Evolutionary conservation across 2,888 invertebrate species (phyloP), one percentile per base, ranked within the genome.

Genomic region (Smittia sp.): DNA sequence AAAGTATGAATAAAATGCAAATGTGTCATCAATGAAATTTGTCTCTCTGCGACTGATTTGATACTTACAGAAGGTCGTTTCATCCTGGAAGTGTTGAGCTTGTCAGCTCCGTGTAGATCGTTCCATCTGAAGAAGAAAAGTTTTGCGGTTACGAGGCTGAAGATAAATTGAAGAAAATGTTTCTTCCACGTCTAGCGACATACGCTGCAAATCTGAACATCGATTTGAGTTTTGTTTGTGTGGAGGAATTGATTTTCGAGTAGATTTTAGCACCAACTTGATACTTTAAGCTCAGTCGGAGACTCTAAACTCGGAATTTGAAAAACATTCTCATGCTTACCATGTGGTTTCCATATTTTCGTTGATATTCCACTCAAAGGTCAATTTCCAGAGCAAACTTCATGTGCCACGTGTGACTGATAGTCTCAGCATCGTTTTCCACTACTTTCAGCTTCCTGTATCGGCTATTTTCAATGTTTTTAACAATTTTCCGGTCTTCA

Each of bases 181-280:
- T 27, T 46, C 73, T 46, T 73, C 22, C 65, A 32, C 73, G 41
- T 63, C 73, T 22, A 32, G 24, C 13, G 65, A 65, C 65, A 65
- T 39, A 73, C 73, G 73, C 73, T 65, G 73, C 65, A 73, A 73
- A 65, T 63, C 39, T 39, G 39, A 6, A 41, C 3, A 46, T 13
- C 24, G 58, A 72, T 72, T 73, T 41, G 65, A 65, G 73, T 73
- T 73, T 73, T 73, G 73, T 73, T 73, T 73, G 73, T 73, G 73
- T 22, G 65, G 22, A 73, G 24, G 65, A 58, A 41, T n/a, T 66
- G 15, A 46, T 58, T 46, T 73, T 22, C 63, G 73, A 73, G 73
- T 58, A 20, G 46, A 73, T 24, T 54, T 38, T 46, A 73, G 73
- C 73, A 65, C 73, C 27, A 38, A 38, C 62, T 62, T 22, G 62